Base-by-base conservation (phyloP, 1,140 invertebrate species). In the Stratiolaelaps scimitus region DNA sequence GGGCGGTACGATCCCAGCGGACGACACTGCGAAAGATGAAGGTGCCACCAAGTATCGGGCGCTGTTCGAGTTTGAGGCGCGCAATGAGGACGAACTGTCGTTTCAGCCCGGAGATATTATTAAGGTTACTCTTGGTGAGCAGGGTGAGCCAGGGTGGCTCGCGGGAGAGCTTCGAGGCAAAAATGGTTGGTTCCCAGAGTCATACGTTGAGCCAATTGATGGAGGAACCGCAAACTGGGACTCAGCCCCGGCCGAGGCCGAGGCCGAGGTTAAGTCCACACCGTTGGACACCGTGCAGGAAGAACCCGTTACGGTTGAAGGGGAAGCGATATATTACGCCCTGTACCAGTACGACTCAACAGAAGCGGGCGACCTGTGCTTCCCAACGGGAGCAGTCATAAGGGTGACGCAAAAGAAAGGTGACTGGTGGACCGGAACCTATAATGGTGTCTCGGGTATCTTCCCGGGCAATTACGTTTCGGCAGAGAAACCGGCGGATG, bases 151-250 rank as follows among this genome's bases (percentile, higher is more conserved):
- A 10, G 94, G 93, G n/a, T 98, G 95, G 95, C 79, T 92, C 69
- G 88, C 89, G 69, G 95, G 95, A 4, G 87, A 91, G 73, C 82
- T 91, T 30, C 80, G 87, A 72, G 88, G 87, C 23, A 83, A 86
- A 68, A 85, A 84, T 6, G 93, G 94, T n/a, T 97, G 92, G 90
- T 98, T 98, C 78, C 94, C 95, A 2, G 89, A 95, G 76, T 89
- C 89, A 5, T 98, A 97, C 76, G 92, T 92, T 15, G 89, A 95
- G 73, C 82, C 83, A 30, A 75, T 91, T n/a, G 74, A 76, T 65
- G 71, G 71, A 48, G 69, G 72, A 17, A 68, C 65, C 71, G 47
- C 43, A 30, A 64, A 7, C 17, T 47, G 43, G 34, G n/a, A 19
- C n/a, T 34, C 67, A 68, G 34, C 19, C 28, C 20, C 56, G 26